Evolutionary conservation across 1,140 invertebrate genomes (phyloP).

Genomic region (Drosophila equinoxialis): DNA sequence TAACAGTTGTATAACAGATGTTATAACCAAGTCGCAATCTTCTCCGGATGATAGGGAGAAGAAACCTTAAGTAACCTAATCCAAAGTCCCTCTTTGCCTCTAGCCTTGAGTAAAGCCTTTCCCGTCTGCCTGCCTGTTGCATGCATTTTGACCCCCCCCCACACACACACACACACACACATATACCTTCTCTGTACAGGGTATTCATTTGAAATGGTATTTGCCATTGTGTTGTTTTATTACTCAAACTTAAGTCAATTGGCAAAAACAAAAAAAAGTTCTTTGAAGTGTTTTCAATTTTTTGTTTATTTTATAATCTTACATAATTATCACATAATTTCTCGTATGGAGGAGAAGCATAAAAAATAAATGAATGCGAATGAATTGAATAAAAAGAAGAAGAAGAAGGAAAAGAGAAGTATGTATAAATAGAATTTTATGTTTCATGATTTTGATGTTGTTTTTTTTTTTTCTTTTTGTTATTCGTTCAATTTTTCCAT

Average conservation of each 20-base stretch:
- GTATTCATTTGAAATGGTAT: not conserved
- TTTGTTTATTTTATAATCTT: slow-evolving; percentile 6
- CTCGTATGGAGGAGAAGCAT: not conserved
- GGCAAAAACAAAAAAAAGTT: not conserved
- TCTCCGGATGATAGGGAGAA: no score
- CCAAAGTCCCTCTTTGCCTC: no score
- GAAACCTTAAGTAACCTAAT: no score
- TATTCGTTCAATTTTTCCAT: not conserved
- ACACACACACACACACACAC: no score
- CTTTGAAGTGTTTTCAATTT: not conserved
- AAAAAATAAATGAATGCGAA: slow-evolving; percentile 6
- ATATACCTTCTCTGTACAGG: no score
- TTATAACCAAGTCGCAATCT: no score
- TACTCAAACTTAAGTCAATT: slow-evolving; percentile 6
- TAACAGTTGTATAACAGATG: no score
- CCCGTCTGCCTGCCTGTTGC: no score
- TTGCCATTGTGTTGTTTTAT: slow-evolving; percentile 1
- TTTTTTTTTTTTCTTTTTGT: not conserved
- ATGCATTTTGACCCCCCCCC: no score
- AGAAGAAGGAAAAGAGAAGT: not conserved
- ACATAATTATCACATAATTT: slow-evolving; percentile 16
- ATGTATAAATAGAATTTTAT: slow-evolving; percentile 9
- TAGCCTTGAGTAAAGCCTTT: no score
- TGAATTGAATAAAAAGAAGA: slow-evolving; percentile 4
- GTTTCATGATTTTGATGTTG: slow-evolving; percentile 10